Percentiles rank a stretch among this genome's conserved stretches.
Conservation (phyloP, 1,140 invertebrate species). For the Amphibalanus amphitrite region DNA sequence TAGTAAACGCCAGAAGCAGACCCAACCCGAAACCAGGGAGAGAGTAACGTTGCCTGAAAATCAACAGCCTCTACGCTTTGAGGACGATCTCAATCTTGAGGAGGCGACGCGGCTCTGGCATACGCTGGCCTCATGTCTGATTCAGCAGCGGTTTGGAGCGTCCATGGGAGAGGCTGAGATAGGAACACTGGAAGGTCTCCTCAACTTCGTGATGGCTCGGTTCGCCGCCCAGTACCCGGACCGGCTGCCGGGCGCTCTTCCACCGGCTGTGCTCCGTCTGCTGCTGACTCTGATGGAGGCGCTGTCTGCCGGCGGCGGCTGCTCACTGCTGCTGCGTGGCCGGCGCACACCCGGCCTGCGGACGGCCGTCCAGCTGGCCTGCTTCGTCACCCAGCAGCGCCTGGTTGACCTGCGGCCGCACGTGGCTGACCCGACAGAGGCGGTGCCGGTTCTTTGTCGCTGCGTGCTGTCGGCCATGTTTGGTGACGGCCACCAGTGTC, state of each 20-base stretch:
- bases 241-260: not conserved
- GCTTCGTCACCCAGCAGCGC: not conserved
- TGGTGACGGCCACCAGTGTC: not conserved
- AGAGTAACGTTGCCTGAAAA: too few species aligned
- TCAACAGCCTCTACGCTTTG: too few species aligned
- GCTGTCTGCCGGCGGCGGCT: not conserved
- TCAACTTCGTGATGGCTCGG: not conserved
- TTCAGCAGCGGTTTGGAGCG: not conserved
- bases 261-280: not conserved
- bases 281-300: not conserved
- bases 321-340: not conserved
- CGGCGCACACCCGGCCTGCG: not conserved
- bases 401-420: not conserved
- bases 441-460: not conserved
- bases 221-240: not conserved
- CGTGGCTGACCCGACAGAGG: too few species aligned
- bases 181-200: not conserved
- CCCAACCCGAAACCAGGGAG: too few species aligned
- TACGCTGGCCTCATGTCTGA: not conserved
- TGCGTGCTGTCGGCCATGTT: not conserved
- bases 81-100: too few species aligned
- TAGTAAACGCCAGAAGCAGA: too few species aligned
- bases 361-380: not conserved
- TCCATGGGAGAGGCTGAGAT: not conserved
- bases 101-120: too few species aligned